Evolutionary conservation across 2,113 vertebrate genomes (phyloP), one percentile per base, ranked within the genome.

Genomic region (Dicerorhinus sumatrensis): DNA sequence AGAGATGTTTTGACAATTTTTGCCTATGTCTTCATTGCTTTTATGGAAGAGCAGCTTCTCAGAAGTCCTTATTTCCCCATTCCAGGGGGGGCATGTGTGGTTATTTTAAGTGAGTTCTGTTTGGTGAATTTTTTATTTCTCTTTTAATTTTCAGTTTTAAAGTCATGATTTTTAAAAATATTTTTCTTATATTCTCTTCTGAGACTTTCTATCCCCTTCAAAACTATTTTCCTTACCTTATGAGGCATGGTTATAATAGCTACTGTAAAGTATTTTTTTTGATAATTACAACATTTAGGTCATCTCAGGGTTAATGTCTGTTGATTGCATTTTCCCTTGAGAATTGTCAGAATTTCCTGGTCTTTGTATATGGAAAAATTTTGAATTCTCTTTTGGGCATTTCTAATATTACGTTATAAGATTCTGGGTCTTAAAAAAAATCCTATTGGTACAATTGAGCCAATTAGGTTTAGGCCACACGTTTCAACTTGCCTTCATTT

Each of bases 401-500:
- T 91, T 83, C 86, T 69, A 84, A 77, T 48, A 90, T 18, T 77
- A 13, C 3, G 48, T 13, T 51, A 51, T 67, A 48, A 46, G 54
- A 84, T 95, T 77, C 42, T 76, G 25, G 25, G 60, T 51, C 39
- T 77, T 60, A 33, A 77, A 60, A 84, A 42, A 91, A 85, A 51
- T 95, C 54, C 62, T 60, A 21, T 25, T 65, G 36, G 42, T 42
- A 42, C 8, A 75, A 12, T 69, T 62, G 54, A 73, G 20, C 46
- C 54, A 92, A 62, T 87, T 86, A 23, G 23, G 21, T 60, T 54
- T 67, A 81, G 27, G 58, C 27, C 14, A 58, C 79, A 93, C 73
- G 63, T 89, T 97, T 89, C 39, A 72, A 80, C 39, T 65, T 95
- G 79, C 79, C n/a, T 95, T 92, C n/a, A 72, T 62, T 76, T 65